Percentiles rank a stretch among this genome's conserved stretches.
phyloP scores from a whole-genome alignment of 2,888 invertebrate species.

The Cyaniris semiargus region DNA sequence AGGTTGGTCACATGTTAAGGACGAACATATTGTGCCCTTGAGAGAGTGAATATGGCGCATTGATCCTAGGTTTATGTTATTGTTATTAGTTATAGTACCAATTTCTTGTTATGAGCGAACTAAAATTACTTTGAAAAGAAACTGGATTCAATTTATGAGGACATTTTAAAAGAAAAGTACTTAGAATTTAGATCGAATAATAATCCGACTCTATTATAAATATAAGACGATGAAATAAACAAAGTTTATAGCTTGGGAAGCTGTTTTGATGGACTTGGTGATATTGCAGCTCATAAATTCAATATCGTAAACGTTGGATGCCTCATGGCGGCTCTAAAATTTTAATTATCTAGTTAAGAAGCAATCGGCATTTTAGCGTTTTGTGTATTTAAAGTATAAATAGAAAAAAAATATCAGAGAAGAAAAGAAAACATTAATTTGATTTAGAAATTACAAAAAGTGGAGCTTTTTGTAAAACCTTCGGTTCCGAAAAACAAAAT shows the following conservation, averaged over 20 bases:
- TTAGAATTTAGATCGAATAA: neutral
- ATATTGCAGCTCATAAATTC: neutral
- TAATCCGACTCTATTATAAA: neutral
- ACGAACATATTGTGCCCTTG: constrained; percentile 28
- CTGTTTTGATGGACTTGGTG: neutral
- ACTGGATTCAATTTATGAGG: neutral
- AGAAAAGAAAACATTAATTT: neutral
- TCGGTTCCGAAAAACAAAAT: neutral
- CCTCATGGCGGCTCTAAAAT: neutral
- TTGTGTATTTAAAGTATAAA: neutral
- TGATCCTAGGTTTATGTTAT: constrained; percentile 14
- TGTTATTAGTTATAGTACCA: neutral
- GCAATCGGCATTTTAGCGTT: neutral
- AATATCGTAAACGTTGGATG: neutral
- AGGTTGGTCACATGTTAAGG: constrained; percentile 24
- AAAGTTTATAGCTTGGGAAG: neutral
- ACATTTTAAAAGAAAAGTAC: neutral
- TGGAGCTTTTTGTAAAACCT: neutral
- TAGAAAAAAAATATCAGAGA: neutral
- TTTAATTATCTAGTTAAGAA: neutral
- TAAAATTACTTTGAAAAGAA: neutral
- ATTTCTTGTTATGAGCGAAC: constrained; percentile 2
- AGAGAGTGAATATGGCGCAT: constrained; percentile 23
- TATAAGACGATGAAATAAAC: neutral
- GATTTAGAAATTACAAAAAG: neutral